Base-by-base conservation (phyloP, 2,113 vertebrate genomes). In the Scalopus aquaticus region DNA sequence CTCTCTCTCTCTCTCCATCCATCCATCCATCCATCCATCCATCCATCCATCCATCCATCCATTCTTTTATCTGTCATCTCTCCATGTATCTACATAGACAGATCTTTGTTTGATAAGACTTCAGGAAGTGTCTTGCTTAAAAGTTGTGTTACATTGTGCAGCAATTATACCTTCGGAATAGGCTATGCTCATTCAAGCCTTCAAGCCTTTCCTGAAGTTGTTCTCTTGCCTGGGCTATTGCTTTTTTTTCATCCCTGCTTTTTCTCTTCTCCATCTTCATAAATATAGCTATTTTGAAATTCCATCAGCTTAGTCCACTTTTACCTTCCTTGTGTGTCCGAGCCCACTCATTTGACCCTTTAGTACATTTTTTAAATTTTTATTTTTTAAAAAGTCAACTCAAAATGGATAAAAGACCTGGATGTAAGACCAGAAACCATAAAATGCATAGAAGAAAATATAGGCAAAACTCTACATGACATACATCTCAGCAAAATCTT, bases 31-130 rank as follows among this genome's bases (percentile, higher is more conserved):
- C 58, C 10, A 28, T 62, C 26, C 44, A 20, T 83, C 42, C 65
- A 16, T n/a, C 64, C 54, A 11, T 51, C 26, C 28, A 24, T 28
- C 20, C 24, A 60, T 60, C 60, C 60, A 62, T 30, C 60, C 12
- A 4, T 30, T 9, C 28, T 49, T 12, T 49, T 76, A 30, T 62
- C 60, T 30, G 28, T 62, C 69, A 60, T 39, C n/a, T 62, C 22
- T 88, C 46, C 26, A 51, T 51, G 49, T 51, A 39, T 9, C 51
- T 78, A 42, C 30, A 79, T 76, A 60, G 49, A 26, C 82, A 94
- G 79, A 58, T 10, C 42, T 90, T 35, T 93, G 44, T 82, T 82
- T 90, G 35, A 90, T 94, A 28, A 80, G n/a, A 72, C 5, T 77
- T 12, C 30, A 90, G 37, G 15, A 95, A 72, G 4, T 85, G 9